A percentile compares a stretch with the other conserved stretches of the same genome.
Evolutionary conservation across 1,140 invertebrate species (phyloP).

Genomic region (Mycetomoellerius zeteki): DNA sequence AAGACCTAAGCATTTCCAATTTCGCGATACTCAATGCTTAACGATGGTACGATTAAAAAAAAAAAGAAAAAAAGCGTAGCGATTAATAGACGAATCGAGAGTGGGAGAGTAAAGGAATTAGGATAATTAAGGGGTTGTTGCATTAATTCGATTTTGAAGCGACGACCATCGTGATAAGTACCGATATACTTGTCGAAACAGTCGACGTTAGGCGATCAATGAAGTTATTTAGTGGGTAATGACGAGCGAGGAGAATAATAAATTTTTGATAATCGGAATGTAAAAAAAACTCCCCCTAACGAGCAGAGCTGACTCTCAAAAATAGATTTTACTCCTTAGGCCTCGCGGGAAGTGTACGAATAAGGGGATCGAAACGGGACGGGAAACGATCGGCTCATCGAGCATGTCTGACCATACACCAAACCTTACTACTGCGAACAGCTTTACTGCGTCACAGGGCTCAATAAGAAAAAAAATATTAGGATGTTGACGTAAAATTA

Average conservation of each 20-base stretch:
- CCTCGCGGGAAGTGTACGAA: conserved; percentile 21
- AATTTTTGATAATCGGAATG: conserved; percentile 34
- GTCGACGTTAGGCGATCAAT: conserved; percentile 33
- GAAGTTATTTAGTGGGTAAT: conserved; percentile 61
- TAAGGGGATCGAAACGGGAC: conserved; percentile 24
- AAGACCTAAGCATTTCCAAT: conserved; percentile 51
- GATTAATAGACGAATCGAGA: conserved; percentile 56
- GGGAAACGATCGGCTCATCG: conserved; percentile 40
- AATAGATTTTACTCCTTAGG: conserved; percentile 58
- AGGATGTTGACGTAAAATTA: conserved; percentile 20
- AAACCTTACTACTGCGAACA: conserved; percentile 36
- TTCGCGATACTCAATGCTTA: conserved; percentile 55
- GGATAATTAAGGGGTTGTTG: conserved; percentile 52
- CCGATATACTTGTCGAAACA: conserved; percentile 23
- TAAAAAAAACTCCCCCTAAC: neutral
- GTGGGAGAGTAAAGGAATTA: conserved; percentile 36
- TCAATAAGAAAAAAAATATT: conserved; percentile 15
- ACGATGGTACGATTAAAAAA: conserved; percentile 49
- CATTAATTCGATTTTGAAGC: conserved; percentile 45
- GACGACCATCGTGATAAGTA: conserved; percentile 38
- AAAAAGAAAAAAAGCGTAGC: conserved; percentile 34
- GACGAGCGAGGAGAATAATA: conserved; percentile 6
- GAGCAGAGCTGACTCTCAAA: conserved; percentile 34
- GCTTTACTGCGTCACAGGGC: conserved; percentile 15
- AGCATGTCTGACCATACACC: conserved; percentile 39